Base-by-base conservation (phyloP, 2,888 invertebrate species). In the Oegoconia quadripuncta region DNA sequence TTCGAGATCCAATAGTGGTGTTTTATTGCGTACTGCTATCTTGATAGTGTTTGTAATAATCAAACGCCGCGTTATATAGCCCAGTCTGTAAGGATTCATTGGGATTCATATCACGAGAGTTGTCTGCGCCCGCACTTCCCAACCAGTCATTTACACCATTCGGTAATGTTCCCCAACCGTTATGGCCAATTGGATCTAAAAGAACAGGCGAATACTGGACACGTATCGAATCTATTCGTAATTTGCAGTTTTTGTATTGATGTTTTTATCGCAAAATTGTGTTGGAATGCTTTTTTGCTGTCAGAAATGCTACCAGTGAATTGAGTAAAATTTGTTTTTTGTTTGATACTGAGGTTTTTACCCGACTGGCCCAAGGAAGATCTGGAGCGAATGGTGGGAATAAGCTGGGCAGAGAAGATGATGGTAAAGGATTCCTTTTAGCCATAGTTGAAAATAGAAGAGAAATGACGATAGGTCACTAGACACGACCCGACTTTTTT, bases 41-140 rank as follows among this genome's bases (percentile, higher is more conserved):
- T 59, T 68, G 67, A 52, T 66, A 71, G 64, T 83, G 83, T 42
- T 60, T 64, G 51, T 44, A 42, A 44, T 43, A 48, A 50, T 42
- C 58, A 54, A 56, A 39, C 46, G 48, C 46, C 71, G 72, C 72
- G 59, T 79, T 86, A 73, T 87, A 84, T 87, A 87, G 59, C 68
- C 70, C 63, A 62, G 63, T 56, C 61, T 53, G 68, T 48, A 70
- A 48, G 74, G 70, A 69, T 66, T 81, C 56, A 83, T 87, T 84
- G 74, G 62, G 72, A 87, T 83, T 59, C 86, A 55, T 36, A 30
- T 30, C 86, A 79, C 80, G 83, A 39, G 14, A 18, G 30, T 20
- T 41, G 48, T 62, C 50, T 64, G 76, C 74, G 74, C 64, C 67
- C 53, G 69, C 66, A 65, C 63, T 52, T 53, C 54, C 55, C 53